Conservation (phyloP, 2,797 vertebrate genomes). For the Linurgus olivaceus region DNA sequence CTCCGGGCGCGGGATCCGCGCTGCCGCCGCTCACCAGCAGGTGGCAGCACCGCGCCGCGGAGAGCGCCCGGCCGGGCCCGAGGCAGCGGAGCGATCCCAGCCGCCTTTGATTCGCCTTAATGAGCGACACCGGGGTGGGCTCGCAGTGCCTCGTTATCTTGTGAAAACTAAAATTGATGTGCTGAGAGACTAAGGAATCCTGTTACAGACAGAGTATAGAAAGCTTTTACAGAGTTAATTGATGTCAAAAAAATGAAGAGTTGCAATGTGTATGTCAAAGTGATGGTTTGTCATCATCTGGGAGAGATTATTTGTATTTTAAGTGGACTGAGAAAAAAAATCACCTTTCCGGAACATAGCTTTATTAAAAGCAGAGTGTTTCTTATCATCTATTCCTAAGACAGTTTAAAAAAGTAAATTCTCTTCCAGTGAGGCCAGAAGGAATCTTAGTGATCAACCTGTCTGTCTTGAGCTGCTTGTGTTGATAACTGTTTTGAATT, state of each 20-base stretch:
- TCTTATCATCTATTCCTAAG: background rate
- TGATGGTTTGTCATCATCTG: background rate
- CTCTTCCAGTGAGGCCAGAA: background rate
- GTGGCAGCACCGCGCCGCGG: background rate
- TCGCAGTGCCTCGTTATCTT: rapidly evolving
- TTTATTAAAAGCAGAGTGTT: background rate
- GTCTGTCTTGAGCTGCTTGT: background rate
- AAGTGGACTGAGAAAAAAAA: background rate
- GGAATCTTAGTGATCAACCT: rapidly evolving
- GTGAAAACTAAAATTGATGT: rapidly evolving
- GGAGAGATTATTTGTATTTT: background rate
- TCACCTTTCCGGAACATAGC: background rate
- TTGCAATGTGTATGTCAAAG: background rate
- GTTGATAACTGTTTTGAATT: background rate
- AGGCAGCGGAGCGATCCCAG: background rate
- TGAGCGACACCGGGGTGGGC: rapidly evolving
- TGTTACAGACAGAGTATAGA: rapidly evolving
- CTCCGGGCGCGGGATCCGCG: rapidly evolving
- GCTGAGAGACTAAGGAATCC: background rate
- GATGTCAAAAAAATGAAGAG: rapidly evolving
- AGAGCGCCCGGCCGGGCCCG: background rate
- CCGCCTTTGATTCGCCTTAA: too few species aligned
- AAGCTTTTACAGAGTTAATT: background rate
- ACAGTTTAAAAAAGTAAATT: background rate
- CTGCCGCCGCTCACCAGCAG: background rate